Base-by-base conservation (phyloP, 2,113 vertebrate genomes). In the Willisornis vidua region DNA sequence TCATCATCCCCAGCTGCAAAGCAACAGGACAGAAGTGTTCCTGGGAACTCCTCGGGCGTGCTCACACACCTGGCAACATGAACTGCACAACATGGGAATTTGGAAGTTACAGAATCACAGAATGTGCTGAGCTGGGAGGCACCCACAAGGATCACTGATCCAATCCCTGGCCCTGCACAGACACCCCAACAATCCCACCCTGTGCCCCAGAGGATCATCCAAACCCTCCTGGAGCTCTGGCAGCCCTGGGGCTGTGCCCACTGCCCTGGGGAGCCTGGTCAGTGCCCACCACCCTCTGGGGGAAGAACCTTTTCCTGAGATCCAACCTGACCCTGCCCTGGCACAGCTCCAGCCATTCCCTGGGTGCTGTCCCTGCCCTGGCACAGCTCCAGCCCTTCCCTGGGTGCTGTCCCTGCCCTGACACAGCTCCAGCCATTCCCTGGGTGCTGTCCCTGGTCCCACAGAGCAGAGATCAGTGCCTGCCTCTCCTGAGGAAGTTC, bases 1-100 rank as follows among this genome's bases (percentile, higher is more conserved):
- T 7, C 90, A 22, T 19, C 80, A 54, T 4, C 57, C 39, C 54
- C 55, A n/a, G 25, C 59, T 25, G 62, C 67, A 78, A 55, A 46
- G 3, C 70, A 19, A 19, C 1, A 4, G 3, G 22, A 45, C 70
- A 68, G 26, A 61, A 57, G 19, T 46, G 19, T 7, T 46, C 85
- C 81, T 4, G 7, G 0, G 5, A 48, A 6, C n/a, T 4, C 1
- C 37, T 14, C 1, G 0, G 3, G 5, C 1, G 31, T 2, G 43
- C 74, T 43, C 54, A 3, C 63, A 26, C n/a, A 7, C 39, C 28
- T 5, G 4, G 51, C 19, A 24, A 39, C 1, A 1, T 1, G 1
- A 29, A 14, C 35, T 0, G 16, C 62, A 19, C 8, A 5, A n/a
- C 25, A 12, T 1, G 48, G 35, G 1, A 48, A 91, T 23, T 29